phyloP scores from a whole-genome alignment of 2,113 vertebrate genomes.

The Setophaga petechia region DNA sequence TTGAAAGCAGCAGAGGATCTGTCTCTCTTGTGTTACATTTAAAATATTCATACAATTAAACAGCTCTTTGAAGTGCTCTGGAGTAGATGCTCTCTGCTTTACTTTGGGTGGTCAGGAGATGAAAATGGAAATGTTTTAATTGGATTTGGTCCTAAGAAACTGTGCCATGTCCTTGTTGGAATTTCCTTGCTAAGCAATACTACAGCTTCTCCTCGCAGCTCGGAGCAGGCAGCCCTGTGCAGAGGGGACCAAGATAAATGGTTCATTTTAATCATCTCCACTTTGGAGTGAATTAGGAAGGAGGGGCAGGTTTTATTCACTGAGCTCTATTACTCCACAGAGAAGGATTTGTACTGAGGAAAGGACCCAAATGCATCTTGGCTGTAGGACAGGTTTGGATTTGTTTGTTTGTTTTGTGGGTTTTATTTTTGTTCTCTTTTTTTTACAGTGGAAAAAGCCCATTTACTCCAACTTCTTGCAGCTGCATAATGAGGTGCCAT shows the following conservation, averaged over 20 bases:
- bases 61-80: conserved; percentile 31
- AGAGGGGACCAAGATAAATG: conserved; percentile 47
- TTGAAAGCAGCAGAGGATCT: conserved; percentile 9
- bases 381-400: not conserved
- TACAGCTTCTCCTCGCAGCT: not conserved
- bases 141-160: conserved; percentile 60
- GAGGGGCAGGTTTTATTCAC: conserved; percentile 30
- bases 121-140: conserved; percentile 65
- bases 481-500: not conserved
- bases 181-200: conserved; percentile 30
- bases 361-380: not conserved
- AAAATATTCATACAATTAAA: conserved; percentile 64
- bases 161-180: conserved; percentile 62
- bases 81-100: conserved; percentile 2
- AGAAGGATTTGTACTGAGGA: not conserved
- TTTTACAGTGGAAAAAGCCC: not conserved
- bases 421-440: not conserved
- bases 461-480: not conserved
- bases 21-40: not conserved
- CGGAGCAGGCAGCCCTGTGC: not conserved
- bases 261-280: conserved; percentile 47
- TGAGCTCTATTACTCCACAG: not conserved
- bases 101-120: conserved; percentile 39
- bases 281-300: conserved; percentile 36
- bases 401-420: not conserved